These are phyloP conservation scores for Trisateles emortualis DNA, from an alignment of 2,888 invertebrate genomes.

Conservation along the genomic window DNA sequence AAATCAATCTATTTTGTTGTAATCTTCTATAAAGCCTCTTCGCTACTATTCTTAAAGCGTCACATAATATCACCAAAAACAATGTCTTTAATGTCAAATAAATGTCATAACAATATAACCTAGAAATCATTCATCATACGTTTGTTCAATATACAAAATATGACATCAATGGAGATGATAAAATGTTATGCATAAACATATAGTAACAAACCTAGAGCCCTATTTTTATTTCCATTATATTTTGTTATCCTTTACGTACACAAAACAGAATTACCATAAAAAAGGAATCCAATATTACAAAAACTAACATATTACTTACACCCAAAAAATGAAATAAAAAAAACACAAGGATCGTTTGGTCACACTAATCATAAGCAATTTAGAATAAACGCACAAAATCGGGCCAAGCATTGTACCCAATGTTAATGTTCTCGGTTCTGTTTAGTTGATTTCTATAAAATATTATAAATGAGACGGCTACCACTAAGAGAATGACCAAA, in stretches of 20 bases:
- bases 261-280: constrained; percentile 37
- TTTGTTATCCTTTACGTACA: constrained; percentile 15
- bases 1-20: no score
- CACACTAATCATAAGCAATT: constrained; percentile 77
- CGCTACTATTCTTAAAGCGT: no score
- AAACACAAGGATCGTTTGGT: constrained; percentile 56
- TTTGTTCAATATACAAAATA: neutral
- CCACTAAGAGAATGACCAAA: constrained; percentile 85
- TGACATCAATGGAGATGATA: constrained; percentile 6
- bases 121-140: neutral
- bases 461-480: constrained; percentile 86
- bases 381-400: constrained; percentile 76
- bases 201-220: neutral
- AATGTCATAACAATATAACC: no score
- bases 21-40: no score
- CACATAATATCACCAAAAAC: no score
- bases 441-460: constrained; percentile 87
- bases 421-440: constrained; percentile 81
- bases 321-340: constrained; percentile 41
- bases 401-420: constrained; percentile 75
- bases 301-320: constrained; percentile 52
- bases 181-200: constrained; percentile 3
- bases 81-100: no score
- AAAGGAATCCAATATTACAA: constrained; percentile 42
- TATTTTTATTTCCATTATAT: constrained; percentile 15